Base-by-base conservation (phyloP, 2,113 vertebrate genomes). In the Gymnorhina tibicen region DNA sequence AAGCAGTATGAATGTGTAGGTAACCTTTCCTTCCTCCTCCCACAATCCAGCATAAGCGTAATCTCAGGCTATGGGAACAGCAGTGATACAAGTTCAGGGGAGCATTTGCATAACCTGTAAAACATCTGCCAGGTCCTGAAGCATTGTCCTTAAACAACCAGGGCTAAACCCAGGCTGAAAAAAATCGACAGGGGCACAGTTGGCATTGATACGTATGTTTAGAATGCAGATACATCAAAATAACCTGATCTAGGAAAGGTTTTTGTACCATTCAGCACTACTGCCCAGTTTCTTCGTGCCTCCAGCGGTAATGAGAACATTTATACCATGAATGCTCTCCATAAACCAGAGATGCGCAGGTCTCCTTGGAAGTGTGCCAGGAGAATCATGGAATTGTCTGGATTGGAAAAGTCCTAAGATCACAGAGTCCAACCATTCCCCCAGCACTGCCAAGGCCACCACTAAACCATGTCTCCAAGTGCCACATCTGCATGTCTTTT, bases 1-100 rank as follows among this genome's bases (percentile, higher is more conserved):
- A 37, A 63, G 70, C 37, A 91, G 22, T 1, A 19, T 0, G 3
- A 52, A 17, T 0, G 13, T 2, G 9, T n/a, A 63, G 59, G 74
- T 17, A 37, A 49, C n/a, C 52, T 41, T 37, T 39, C 62, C 52
- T 27, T 49, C 53, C 32, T 59, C 39, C 66, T 56, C 35, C 70
- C 35, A 42, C 35, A 12, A 3, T 7, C 6, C 32, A 18, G 44
- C 2, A 42, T 9, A 66, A 60, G 18, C 5, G 46, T 4, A 26
- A 20, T 4, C 64, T 55, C 62, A 91, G 56, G 63, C 41, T 56
- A 30, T 23, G 14, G 60, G 23, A 92, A 59, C 24, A 80, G 82
- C 3, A 58, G 26, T 2, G 1, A 50, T 4, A 22, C 1, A 3
- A 76, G 11, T 17, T 39, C 39, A 56, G 56, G 41, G 35, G 3